A percentile compares a stretch with the other conserved stretches of the same genome.
These are phyloP conservation scores for Thamnophis sirtalis DNA, from an alignment of 2,113 vertebrate species.

Conservation along the genomic window DNA sequence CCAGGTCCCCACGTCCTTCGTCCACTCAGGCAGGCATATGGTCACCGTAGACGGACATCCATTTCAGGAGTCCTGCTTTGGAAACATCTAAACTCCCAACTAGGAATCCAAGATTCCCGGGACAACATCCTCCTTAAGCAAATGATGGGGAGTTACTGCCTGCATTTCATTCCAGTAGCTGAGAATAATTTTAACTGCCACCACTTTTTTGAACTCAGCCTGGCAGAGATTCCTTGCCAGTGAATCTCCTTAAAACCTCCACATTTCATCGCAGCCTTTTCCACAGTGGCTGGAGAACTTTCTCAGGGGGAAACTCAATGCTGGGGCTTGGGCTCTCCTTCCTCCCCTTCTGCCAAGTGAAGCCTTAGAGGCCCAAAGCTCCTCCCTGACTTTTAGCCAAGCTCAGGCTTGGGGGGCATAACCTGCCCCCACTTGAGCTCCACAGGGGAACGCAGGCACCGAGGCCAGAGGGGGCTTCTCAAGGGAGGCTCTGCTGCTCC, in stretches of 20 bases:
- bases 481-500: not conserved
- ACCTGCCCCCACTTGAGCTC: too few species aligned
- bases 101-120: not conserved
- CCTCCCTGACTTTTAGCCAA: not conserved
- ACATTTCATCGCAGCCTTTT: not conserved
- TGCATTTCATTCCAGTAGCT: not conserved
- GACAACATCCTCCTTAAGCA: not conserved
- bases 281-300: not conserved
- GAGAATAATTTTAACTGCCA: not conserved
- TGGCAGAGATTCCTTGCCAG: not conserved
- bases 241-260: not conserved
- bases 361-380: not conserved
- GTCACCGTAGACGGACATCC: not conserved
- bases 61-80: not conserved
- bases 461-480: not conserved
- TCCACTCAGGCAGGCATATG: not conserved
- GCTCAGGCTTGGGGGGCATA: not conserved
- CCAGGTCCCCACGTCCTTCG: not conserved
- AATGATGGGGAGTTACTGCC: too few species aligned
- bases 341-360: not conserved
- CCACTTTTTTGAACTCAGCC: too few species aligned
- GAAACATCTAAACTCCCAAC: not conserved
- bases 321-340: not conserved
- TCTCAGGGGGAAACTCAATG: not conserved
- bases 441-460: not conserved